Evolutionary conservation across 2,797 vertebrate species (phyloP), one percentile per base, ranked within the genome.

Genomic region (Acanthopagrus latus): DNA sequence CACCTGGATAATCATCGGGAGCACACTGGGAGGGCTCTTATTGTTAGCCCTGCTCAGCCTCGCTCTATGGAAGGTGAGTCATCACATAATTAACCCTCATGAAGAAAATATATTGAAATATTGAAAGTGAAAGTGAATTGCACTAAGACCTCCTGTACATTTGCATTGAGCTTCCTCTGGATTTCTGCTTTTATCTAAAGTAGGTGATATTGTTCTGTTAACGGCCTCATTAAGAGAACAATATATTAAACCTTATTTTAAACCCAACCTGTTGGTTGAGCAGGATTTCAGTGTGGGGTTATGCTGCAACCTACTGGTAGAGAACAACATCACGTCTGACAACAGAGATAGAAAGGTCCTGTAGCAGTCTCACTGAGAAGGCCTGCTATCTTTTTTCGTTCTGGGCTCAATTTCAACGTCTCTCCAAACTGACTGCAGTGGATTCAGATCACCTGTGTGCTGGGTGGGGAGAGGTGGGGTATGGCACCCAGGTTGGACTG

Each of bases 1-100:
- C 50, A 95, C 95, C 85, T 99, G 98, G 98, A 97, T 99, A 87
- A 96, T 99, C 57, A 89, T 99, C 18, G 98, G 96, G 1, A 99
- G 98, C 89, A 97, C 97, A 0, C 79, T 99, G 21, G 98, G 98
- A 16, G 98, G 98, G 7, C 96, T 99, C 67, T 89, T 99, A 79
- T 92, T 99, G 68, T 93, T 99, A 70, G 97, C 97, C 14, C 95
- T 99, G 74, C 96, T 99, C 1, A 96, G 95, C 74, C 95, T 99
- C 0, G 96, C 91, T 0, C 95, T 99, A 47, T 99, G 98, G 98
- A 98, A 98, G 97, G 98, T 99, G 92, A 96, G 84, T 68, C 25
- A 6, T 44, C 44, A 16, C 2, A 2, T 11, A 1, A 55, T 38
- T 17, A 14, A 1, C 5, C 3, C 46, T 18, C 2, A 52, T 17